These are phyloP conservation scores for Andrena trimmerana DNA, from an alignment of 2,888 invertebrate species.

Conservation along the genomic window DNA sequence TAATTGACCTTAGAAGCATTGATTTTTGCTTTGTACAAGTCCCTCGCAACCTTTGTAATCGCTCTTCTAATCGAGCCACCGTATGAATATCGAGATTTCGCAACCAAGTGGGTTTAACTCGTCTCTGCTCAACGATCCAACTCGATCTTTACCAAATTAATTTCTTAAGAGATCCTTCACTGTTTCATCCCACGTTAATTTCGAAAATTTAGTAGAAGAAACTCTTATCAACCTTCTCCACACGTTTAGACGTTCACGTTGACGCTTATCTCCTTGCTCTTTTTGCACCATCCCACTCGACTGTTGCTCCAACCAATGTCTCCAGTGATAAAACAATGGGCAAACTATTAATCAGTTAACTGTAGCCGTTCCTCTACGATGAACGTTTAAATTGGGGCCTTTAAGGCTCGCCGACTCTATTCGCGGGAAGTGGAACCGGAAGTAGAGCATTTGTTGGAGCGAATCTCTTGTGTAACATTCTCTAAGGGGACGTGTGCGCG, in stretches of 20 bases:
- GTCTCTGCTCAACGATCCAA: not conserved
- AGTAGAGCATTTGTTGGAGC: not conserved
- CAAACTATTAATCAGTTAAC: not conserved
- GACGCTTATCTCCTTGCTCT: not conserved
- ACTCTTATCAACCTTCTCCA: not conserved
- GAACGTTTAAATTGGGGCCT: not conserved
- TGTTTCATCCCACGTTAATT: not conserved
- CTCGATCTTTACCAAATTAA: not conserved
- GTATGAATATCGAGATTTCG: not conserved
- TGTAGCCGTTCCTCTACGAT: not conserved
- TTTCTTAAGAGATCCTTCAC: too few relatives aligned
- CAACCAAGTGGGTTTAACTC: not conserved
- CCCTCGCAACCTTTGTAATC: not conserved
- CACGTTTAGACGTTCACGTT: not conserved
- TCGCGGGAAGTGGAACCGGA: not conserved
- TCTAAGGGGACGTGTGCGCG: not conserved
- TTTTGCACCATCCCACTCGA: not conserved
- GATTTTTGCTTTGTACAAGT: not conserved
- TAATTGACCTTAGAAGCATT: not conserved
- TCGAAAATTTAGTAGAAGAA: not conserved
- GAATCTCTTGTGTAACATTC: constrained; percentile 10
- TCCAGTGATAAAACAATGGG: constrained; percentile 9
- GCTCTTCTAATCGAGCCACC: not conserved
- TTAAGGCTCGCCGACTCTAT: not conserved
- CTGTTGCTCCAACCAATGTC: not conserved